These are phyloP conservation scores for Melopsittacus undulatus DNA, from an alignment of 2,797 vertebrate genomes.

Conservation along the genomic window DNA sequence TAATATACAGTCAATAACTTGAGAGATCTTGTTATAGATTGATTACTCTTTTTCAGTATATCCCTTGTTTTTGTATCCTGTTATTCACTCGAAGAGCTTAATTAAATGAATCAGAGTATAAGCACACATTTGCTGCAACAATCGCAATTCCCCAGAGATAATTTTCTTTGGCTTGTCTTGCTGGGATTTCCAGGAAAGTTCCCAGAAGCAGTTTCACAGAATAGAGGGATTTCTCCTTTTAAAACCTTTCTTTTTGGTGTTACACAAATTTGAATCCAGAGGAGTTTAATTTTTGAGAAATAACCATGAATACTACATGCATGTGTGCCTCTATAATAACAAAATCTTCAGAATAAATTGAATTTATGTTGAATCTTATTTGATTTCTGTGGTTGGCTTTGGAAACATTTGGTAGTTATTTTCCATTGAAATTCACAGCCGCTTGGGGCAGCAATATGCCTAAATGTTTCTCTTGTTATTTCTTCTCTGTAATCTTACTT, in stretches of 20 bases:
- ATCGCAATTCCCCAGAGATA: constrained; percentile 62
- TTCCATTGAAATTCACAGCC: constrained; percentile 57
- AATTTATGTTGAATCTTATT: constrained; percentile 40
- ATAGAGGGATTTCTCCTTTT: constrained; percentile 59
- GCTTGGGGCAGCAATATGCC: constrained; percentile 37
- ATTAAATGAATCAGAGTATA: constrained; percentile 63
- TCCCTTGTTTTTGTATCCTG: constrained; percentile 49
- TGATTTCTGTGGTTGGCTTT: constrained; percentile 60
- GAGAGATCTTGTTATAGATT: constrained; percentile 2
- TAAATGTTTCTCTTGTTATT: constrained; percentile 37
- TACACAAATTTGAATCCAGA: constrained; percentile 52
- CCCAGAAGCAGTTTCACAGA: constrained; percentile 55
- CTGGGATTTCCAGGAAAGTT: constrained; percentile 66
- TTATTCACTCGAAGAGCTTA: constrained; percentile 37
- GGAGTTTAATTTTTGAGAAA: constrained; percentile 59
- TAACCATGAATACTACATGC: constrained; percentile 41
- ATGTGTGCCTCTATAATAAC: constrained; percentile 33
- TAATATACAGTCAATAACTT: constrained; percentile 2
- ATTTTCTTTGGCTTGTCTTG: constrained; percentile 59
- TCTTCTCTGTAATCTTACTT: constrained; percentile 18
- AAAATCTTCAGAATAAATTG: constrained; percentile 41
- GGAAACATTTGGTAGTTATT: constrained; percentile 64
- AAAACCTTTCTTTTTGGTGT: constrained; percentile 52
- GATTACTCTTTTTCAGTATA: constrained; percentile 34
- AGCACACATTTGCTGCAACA: constrained; percentile 55